A percentile compares a stretch with the other conserved stretches of the same genome.
phyloP scores from a whole-genome alignment of 2,888 invertebrate genomes.

The Tryphoninae sp. region DNA sequence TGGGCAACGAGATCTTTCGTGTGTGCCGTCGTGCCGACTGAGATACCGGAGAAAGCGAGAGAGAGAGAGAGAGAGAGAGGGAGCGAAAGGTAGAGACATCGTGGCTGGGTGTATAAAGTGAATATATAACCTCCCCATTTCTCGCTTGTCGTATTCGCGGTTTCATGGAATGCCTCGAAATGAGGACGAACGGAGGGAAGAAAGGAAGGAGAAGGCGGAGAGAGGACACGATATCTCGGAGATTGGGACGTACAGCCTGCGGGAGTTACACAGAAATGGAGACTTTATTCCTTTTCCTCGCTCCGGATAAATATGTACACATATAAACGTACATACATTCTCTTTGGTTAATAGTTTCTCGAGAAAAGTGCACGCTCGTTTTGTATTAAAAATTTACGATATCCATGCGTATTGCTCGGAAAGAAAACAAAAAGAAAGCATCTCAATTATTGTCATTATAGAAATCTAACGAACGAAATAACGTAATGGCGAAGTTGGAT shows the following conservation, averaged over 20 bases:
- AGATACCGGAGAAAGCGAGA: conserved; percentile 24
- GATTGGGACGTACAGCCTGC: conserved; percentile 49
- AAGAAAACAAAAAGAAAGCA: conserved; percentile 4
- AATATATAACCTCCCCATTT: conserved; percentile 47
- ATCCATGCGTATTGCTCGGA: conserved; percentile 1
- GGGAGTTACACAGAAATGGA: conserved; percentile 47
- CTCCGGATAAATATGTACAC: not conserved
- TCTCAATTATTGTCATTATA: not conserved
- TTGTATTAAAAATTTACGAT: conserved; percentile 25
- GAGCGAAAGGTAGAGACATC: conserved; percentile 58
- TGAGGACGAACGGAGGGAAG: conserved; percentile 34
- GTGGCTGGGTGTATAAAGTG: conserved; percentile 30
- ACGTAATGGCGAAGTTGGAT: conserved; percentile 1
- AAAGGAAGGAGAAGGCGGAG: conserved; percentile 32
- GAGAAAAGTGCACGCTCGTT: not conserved
- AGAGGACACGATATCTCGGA: conserved; percentile 39
- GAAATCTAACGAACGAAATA: not conserved
- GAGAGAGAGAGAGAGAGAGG: conserved; percentile 50
- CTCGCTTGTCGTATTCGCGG: conserved; percentile 58
- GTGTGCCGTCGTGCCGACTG: conserved; percentile 10
- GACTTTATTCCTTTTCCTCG: conserved; percentile 44
- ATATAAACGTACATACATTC: not conserved
- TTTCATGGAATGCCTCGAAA: conserved; percentile 54
- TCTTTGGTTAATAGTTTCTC: conserved; percentile 1
- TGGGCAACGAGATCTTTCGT: conserved; percentile 21